Evolutionary conservation across 2,888 invertebrate genomes (phyloP).

Genomic region (Platypus cylindrus): DNA sequence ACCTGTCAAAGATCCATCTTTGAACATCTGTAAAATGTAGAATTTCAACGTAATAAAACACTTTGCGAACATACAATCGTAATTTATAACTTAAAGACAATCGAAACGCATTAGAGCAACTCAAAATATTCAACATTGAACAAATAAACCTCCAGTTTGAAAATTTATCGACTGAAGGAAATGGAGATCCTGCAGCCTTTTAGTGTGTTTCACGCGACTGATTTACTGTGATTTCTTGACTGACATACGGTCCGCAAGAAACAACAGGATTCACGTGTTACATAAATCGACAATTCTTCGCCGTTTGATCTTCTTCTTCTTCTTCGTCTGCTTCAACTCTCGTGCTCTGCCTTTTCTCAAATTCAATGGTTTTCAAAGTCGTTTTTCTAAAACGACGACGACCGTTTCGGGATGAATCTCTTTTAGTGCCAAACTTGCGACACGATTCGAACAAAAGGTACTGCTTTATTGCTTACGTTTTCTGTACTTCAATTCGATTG

Average conservation of each 20-base stretch:
- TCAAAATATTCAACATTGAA: too few species aligned
- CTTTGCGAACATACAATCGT: too few species aligned
- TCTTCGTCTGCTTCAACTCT: conserved; percentile 10
- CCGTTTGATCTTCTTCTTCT: conserved; percentile 14
- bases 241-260: conserved; percentile 34
- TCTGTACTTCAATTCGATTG: conserved; percentile 10
- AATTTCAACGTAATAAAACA: too few species aligned
- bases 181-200: too few species aligned
- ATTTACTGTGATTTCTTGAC: conserved; percentile 32
- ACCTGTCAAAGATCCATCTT: too few species aligned
- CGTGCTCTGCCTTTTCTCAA: conserved; percentile 8
- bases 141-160: too few species aligned
- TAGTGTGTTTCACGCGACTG: conserved; percentile 25
- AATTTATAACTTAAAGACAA: too few species aligned
- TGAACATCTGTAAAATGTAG: too few species aligned
- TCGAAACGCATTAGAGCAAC: too few species aligned
- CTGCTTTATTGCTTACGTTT: conserved; percentile 12
- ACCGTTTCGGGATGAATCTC: conserved; percentile 14
- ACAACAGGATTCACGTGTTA: conserved; percentile 36
- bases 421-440: conserved; percentile 15
- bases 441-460: conserved; percentile 14
- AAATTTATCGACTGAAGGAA: too few species aligned
- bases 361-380: conserved; percentile 11
- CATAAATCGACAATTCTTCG: conserved; percentile 28
- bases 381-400: too few species aligned